Percentiles rank a stretch among this genome's conserved stretches.
These are phyloP conservation scores for Harmothoe impar DNA, from an alignment of 2,888 invertebrate species.

Conservation along the genomic window DNA sequence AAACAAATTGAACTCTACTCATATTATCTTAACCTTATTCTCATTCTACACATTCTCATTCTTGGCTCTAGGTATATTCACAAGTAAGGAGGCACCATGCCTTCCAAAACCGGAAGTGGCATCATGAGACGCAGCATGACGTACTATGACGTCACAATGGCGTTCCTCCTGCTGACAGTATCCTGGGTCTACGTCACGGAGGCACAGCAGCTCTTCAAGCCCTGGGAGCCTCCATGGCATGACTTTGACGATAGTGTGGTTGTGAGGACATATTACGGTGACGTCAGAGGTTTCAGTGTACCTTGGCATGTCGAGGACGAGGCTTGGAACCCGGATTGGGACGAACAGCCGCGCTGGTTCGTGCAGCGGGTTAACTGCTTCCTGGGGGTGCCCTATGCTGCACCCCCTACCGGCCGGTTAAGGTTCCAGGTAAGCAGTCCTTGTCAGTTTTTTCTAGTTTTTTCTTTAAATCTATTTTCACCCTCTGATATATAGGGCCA, in stretches of 20 bases:
- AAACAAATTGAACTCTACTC: too few relatives aligned
- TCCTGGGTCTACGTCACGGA: background rate
- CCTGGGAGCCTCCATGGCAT: conserved; percentile 57
- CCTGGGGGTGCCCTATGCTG: conserved; percentile 96
- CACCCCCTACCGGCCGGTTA: conserved; percentile 93
- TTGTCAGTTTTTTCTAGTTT: background rate
- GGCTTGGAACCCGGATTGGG: conserved; percentile 69
- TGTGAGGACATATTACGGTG: conserved; percentile 65
- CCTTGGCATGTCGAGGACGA: conserved; percentile 71
- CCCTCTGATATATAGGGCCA: too few relatives aligned
- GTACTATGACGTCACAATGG: background rate
- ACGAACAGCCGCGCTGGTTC: conserved; percentile 69
- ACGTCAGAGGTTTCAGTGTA: conserved; percentile 68
- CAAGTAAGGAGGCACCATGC: background rate
- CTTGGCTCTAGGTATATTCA: too few relatives aligned
- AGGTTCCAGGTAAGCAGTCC: conserved; percentile 91
- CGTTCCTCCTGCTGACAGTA: background rate
- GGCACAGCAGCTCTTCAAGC: conserved; percentile 2
- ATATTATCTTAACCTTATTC: too few relatives aligned
- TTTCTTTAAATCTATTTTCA: too few relatives aligned
- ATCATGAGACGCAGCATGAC: background rate
- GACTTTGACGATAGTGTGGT: conserved; percentile 64
- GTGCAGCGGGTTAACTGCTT: conserved; percentile 84
- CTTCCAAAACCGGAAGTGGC: background rate
- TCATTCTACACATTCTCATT: too few relatives aligned